Evolutionary conservation across 2,888 invertebrate genomes (phyloP), one percentile per base, ranked within the genome.

Genomic region (Pristionchus mayeri): DNA sequence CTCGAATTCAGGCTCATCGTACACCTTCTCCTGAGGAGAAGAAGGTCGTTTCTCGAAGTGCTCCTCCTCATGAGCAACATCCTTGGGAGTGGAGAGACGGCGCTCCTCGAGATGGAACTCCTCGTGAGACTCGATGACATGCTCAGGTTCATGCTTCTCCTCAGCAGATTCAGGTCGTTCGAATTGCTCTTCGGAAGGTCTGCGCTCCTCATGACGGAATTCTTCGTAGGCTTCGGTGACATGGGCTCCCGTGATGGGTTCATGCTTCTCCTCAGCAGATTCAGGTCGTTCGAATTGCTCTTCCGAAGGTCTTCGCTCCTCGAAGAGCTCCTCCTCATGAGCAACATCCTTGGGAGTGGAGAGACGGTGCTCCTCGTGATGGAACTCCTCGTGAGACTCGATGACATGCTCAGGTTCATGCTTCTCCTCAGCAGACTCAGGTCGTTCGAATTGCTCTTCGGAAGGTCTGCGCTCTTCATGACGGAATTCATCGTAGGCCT

Each of bases 401-500:
- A 60, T 60, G 34, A 67, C 34, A 30, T 67, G 67, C 34, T 44
- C 60, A 37, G 34, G 81, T 24, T 57, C 57, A 40, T 34, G 79
- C n/a, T n/a, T n/a, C n/a, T n/a, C n/a, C n/a, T n/a, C n/a, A n/a
- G n/a, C n/a, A n/a, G n/a, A n/a, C n/a, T n/a, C n/a, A n/a, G n/a
- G n/a, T n/a, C n/a, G n/a, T n/a, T n/a, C n/a, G n/a, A n/a, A n/a
- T n/a, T n/a, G n/a, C n/a, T n/a, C n/a, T 44, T 79, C 34, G 11
- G 79, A 79, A 7, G 79, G 79, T 52, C 79, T 50, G 30, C 54
- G 48, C n/a, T 84, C 48, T 48, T 84, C 75, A 27, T 52, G 57
- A 27, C 24, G 27, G 52, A 27, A 85, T 84, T 30, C 84, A 81
- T 60, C 54, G 52, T 44, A 81, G 85, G 48, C 84, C 82, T 71